Base-by-base conservation (phyloP, 30 jellyfish, hydroid and myxozoan genomes). In the Aurelia sp. region DNA sequence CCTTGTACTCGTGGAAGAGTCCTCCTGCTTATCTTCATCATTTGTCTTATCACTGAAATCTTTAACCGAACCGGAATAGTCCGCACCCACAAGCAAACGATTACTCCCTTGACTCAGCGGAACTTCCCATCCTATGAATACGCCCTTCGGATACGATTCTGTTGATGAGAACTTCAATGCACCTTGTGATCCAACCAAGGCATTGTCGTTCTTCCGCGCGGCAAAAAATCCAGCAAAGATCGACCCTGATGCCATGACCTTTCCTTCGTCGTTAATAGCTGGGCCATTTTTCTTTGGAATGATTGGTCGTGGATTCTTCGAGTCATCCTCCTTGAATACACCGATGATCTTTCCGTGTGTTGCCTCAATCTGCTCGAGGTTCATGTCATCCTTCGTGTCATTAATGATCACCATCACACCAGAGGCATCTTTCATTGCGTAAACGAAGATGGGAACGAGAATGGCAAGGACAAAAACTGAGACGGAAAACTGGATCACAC, bases 301-400 rank as follows among this genome's bases (percentile, higher is more conserved):
- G 12, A 76, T 20, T 76, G 87, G 77, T 22, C 63, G 66, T 53
- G 24, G 73, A 20, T 41, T 76, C 19, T 59, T 33, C 44, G 33
- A 12, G 73, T 38, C 66, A 17, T 27, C 63, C 27, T 76, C 87
- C 44, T 76, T 76, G 76, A 76, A 76, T 8, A 76, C 33, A 40
- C 87, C 87, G 60, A 67, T 63, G 33, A 76, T 19, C 63, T 76
- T 76, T 17, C 87, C 87, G 3, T 76, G 87, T 8, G 76, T 76
- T 10, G 65, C 47, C 3, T 50, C 53, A 35, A 76, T 18, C 20
- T 66, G 77, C 63, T 76, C 67, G 13, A 76, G 87, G 47, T 41
- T 59, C 76, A 76, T 76, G 38, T 55, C 87, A 11, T 76, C 87
- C 30, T 13, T 18, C 19, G 77, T 76, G 30, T 76, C 87, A 76